Evolutionary conservation across 2,113 vertebrate genomes (phyloP).

Genomic region (Psittacula cyanocephala): DNA sequence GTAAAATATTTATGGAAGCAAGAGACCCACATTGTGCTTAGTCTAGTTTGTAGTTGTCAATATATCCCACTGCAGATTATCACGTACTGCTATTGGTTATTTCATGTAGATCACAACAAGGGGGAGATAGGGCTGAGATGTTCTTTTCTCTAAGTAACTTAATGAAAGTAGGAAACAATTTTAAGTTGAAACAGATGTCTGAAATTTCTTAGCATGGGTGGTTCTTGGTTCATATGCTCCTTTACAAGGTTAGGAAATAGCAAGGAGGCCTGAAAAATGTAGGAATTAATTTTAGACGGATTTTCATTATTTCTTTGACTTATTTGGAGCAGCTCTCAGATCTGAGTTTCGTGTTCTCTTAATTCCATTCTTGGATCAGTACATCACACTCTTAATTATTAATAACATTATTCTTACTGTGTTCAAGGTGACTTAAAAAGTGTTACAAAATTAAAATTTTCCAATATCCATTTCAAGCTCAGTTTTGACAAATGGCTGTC

Average conservation of each 20-base stretch:
- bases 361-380: neutral
- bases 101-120: neutral
- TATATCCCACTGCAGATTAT: neutral
- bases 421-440: neutral
- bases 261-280: neutral
- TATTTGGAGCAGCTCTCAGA: neutral
- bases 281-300: neutral
- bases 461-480: neutral
- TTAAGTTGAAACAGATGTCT: constrained; percentile 45
- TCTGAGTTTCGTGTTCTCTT: neutral
- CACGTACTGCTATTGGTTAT: neutral
- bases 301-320: constrained; percentile 5
- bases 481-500: neutral
- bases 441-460: neutral
- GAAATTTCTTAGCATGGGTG: neutral
- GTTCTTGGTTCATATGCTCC: neutral
- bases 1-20: neutral
- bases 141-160: neutral
- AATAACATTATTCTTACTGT: neutral
- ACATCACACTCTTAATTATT: neutral
- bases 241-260: neutral
- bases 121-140: neutral
- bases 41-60: neutral
- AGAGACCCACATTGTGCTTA: neutral
- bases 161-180: constrained; percentile 23